Conservation (phyloP, 2,797 vertebrate species). For the Chromis chromis region DNA sequence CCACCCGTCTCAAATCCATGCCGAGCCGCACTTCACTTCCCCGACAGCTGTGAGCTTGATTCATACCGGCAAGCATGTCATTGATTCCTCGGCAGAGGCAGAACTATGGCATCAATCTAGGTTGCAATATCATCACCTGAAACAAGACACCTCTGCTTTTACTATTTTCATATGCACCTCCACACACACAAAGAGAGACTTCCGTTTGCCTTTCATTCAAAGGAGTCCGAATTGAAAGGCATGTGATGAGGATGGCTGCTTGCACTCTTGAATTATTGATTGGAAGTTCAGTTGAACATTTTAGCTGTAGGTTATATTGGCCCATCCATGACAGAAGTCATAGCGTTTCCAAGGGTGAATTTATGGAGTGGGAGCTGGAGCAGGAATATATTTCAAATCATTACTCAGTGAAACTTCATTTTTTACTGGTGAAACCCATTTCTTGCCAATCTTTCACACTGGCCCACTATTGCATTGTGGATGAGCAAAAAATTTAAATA, state of each 20-base stretch:
- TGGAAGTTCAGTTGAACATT: constrained; percentile 58
- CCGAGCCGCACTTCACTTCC: constrained; percentile 57
- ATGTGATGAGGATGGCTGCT: constrained; percentile 49
- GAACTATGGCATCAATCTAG: constrained; percentile 74
- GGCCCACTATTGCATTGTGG: not conserved
- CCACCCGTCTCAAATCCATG: constrained; percentile 56
- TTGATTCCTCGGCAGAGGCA: constrained; percentile 77
- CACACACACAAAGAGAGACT: constrained; percentile 18
- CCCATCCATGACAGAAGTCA: constrained; percentile 42
- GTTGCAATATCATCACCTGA: constrained; percentile 78
- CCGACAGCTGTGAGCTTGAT: constrained; percentile 82
- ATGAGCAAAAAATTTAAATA: constrained; percentile 11
- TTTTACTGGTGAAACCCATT: not conserved
- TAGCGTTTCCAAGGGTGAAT: constrained; percentile 24
- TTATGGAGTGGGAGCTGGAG: constrained; percentile 18
- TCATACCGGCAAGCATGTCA: constrained; percentile 85
- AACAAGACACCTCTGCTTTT: constrained; percentile 64
- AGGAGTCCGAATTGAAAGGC: constrained; percentile 56
- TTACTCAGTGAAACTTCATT: constrained; percentile 6
- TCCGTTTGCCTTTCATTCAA: constrained; percentile 48
- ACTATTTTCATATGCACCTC: constrained; percentile 53
- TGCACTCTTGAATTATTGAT: constrained; percentile 71
- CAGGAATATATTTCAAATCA: constrained; percentile 33
- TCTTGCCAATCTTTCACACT: not conserved
- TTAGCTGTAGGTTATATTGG: constrained; percentile 51